Evolutionary conservation across 2,888 invertebrate species (phyloP), one percentile per base, ranked within the genome.

Genomic region (Callinectes sapidus): DNA sequence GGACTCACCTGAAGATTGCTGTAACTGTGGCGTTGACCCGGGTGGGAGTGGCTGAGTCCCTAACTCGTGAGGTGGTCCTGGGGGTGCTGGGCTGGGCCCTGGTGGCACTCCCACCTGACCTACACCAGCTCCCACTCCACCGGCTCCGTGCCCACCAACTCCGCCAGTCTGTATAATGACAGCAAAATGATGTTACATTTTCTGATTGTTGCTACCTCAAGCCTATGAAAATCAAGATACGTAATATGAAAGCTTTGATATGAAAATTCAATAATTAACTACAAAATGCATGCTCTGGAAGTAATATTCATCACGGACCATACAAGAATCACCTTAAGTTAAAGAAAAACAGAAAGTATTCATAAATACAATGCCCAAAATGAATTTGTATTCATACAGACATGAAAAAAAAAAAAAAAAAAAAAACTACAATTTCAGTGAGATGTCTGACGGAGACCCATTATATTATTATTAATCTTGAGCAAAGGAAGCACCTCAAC

Each of bases 31-130:
- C 42, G 93, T 85, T 42, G 93, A 93, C 71, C 91, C 91, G 39
- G 91, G 93, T 32, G 93, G 93, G 61, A 93, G 90, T 16, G 90
- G 42, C 90, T 92, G 93, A 66, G 93, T 66, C 61, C 85, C 92
- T 32, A 93, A 66, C 23, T 93, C 93, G 90, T 93, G 93, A 10
- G 92, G 92, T 8, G 92, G 92, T 48, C 92, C 93, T 28, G 92
- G 93, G 85, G 93, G 93, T 71, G 92, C 92, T 39, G 93, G 93
- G 81, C 93, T 93, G 81, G 92, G 89, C 28, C 93, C 93, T 23
- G 93, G 90, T 16, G 93, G 92, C 55, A 93, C 92, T 66, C 92
- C 93, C 90, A 90, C 92, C 85, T 88, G 90, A 81, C 92, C 90
- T 61, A 92, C 92, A 85, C 92, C 93, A 18, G 55, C 61, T 28